A percentile compares a stretch with the other conserved stretches of the same genome.
Evolutionary conservation across 2,113 vertebrate genomes (phyloP).

Genomic region (Stictonetta naevosa): DNA sequence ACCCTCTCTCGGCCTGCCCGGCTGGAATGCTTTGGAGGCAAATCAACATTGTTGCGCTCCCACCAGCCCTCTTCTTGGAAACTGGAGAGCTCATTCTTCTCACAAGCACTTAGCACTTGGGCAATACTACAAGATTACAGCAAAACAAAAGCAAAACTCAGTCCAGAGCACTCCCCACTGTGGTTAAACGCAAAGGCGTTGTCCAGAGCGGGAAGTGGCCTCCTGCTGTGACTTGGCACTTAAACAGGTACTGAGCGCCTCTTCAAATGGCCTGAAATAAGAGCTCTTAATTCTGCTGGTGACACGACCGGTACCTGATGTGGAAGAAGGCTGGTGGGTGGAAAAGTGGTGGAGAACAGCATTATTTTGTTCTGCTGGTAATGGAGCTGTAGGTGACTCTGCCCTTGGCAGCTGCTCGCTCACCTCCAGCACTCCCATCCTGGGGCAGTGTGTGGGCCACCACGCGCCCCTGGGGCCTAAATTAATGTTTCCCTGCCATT

Average conservation of each 20-base stretch:
- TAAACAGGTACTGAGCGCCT: not conserved
- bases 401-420: not conserved
- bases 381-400: not conserved
- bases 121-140: not conserved
- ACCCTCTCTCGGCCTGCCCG: not conserved
- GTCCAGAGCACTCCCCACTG: not conserved
- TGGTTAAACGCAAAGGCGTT: not conserved
- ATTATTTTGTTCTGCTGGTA: not conserved
- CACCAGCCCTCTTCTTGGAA: not conserved
- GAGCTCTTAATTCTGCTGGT: not conserved
- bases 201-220: not conserved
- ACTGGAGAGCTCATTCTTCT: not conserved
- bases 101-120: not conserved
- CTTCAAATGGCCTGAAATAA: not conserved
- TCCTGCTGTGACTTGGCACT: not conserved
- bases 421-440: not conserved
- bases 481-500: not conserved
- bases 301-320: not conserved
- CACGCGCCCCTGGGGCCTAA: accelerated
- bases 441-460: not conserved
- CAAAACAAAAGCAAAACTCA: not conserved
- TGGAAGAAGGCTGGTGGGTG: not conserved
- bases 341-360: not conserved
- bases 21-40: not conserved
- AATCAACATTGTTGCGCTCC: accelerated